These are phyloP conservation scores for Noctua comes DNA, from an alignment of 2,888 invertebrate genomes.

Conservation along the genomic window DNA sequence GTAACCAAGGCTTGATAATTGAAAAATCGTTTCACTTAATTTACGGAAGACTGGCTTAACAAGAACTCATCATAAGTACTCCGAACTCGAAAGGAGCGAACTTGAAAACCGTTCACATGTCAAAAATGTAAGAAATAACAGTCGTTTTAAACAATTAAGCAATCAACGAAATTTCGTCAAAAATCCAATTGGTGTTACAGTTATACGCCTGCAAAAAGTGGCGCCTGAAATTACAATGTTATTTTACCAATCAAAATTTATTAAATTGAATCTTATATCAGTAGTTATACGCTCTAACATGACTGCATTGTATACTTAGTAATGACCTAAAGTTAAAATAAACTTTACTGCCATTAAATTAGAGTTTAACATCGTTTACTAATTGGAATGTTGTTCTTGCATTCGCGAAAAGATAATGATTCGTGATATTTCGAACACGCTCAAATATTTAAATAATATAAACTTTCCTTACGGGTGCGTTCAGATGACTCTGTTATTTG, in stretches of 20 bases:
- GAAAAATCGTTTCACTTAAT: conserved; percentile 37
- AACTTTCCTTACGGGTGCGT: conserved; percentile 80
- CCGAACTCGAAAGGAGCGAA: conserved; percentile 46
- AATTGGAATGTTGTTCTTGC: conserved; percentile 63
- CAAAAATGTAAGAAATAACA: conserved; percentile 77
- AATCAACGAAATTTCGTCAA: conserved; percentile 86
- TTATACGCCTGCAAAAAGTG: conserved; percentile 80
- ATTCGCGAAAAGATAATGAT: conserved; percentile 84
- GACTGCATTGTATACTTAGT: conserved; percentile 14
- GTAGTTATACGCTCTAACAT: conserved; percentile 10
- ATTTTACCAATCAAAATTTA: background rate
- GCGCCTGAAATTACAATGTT: conserved; percentile 74
- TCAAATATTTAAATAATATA: conserved; percentile 84
- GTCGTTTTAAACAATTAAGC: conserved; percentile 85
- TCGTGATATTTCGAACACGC: conserved; percentile 84
- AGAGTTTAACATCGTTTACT: conserved; percentile 52
- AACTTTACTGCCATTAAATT: conserved; percentile 51
- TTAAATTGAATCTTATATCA: conserved; percentile 39
- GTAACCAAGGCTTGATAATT: conserved; percentile 32
- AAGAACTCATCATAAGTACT: conserved; percentile 58
- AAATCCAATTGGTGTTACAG: conserved; percentile 82
- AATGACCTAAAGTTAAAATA: conserved; percentile 40
- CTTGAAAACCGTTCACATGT: conserved; percentile 71
- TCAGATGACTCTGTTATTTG: conserved; percentile 75
- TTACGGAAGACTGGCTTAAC: conserved; percentile 47